Conservation (phyloP, 2,113 vertebrate species). For the Ia io region DNA sequence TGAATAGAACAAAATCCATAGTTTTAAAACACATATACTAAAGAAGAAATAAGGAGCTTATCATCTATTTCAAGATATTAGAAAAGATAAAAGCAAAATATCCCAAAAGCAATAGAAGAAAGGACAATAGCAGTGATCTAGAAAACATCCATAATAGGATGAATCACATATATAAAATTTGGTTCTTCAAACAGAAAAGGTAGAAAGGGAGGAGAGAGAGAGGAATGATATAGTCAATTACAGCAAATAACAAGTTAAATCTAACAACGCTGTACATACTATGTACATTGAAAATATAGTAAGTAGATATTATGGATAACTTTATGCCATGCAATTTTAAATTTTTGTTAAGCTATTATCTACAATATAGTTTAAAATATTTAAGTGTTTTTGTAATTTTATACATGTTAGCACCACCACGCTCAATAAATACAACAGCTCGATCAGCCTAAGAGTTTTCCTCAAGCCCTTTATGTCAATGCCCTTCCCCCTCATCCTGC, state of each 20-base stretch:
- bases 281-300: background rate
- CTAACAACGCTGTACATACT: background rate
- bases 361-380: background rate
- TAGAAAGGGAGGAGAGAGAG: background rate
- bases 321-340: background rate
- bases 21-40: background rate
- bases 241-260: background rate
- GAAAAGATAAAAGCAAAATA: background rate
- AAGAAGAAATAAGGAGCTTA: background rate
- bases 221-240: background rate
- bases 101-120: background rate
- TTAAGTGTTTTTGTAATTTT: background rate
- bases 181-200: background rate
- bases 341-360: background rate
- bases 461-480: background rate
- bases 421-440: background rate
- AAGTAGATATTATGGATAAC: background rate
- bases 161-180: background rate
- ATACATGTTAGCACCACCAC: background rate
- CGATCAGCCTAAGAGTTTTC: background rate
- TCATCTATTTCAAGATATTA: background rate
- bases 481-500: accelerated
- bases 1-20: background rate
- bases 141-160: background rate
- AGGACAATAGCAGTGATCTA: background rate